Conservation (phyloP, 2,113 vertebrate species). For the Eclectus roratus region DNA sequence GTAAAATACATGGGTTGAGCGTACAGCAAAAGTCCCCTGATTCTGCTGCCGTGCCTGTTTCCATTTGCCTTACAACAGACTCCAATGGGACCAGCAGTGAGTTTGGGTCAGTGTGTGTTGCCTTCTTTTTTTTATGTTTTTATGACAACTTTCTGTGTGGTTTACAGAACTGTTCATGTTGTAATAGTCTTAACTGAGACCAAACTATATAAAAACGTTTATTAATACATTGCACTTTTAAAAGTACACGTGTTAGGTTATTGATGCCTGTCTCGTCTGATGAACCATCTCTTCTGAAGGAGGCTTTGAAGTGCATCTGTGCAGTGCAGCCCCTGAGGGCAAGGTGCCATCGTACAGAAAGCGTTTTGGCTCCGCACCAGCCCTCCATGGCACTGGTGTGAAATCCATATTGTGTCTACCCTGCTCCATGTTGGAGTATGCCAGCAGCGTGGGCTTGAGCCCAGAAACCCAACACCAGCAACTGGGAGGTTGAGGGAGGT, state of each 20-base stretch:
- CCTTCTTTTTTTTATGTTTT: conserved; percentile 41
- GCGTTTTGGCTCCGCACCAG: rapidly evolving
- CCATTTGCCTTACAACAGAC: not conserved
- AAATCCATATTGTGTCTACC: rapidly evolving
- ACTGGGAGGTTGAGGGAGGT: too few species aligned
- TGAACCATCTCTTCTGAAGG: not conserved
- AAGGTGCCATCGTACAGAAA: rapidly evolving
- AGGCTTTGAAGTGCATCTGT: not conserved
- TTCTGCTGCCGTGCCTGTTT: conserved; percentile 8
- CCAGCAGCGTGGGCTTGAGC: not conserved
- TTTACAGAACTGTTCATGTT: conserved; percentile 67
- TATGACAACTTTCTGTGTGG: conserved; percentile 43
- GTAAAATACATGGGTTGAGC: not conserved
- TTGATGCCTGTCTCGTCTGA: not conserved
- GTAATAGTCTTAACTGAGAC: conserved; percentile 67
- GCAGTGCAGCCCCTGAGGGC: rapidly evolving
- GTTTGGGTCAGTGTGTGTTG: not conserved
- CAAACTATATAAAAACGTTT: conserved; percentile 60
- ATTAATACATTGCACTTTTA: conserved; percentile 66
- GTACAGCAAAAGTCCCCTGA: not conserved
- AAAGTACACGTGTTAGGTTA: not conserved
- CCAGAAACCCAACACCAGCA: not conserved
- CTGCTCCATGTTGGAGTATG: rapidly evolving
- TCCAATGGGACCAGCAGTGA: conserved; percentile 9
- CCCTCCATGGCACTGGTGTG: rapidly evolving